Percentiles rank a stretch among this genome's conserved stretches.
Evolutionary conservation across 2,888 invertebrate species (phyloP).

Genomic region (Amaurobius ferox): DNA sequence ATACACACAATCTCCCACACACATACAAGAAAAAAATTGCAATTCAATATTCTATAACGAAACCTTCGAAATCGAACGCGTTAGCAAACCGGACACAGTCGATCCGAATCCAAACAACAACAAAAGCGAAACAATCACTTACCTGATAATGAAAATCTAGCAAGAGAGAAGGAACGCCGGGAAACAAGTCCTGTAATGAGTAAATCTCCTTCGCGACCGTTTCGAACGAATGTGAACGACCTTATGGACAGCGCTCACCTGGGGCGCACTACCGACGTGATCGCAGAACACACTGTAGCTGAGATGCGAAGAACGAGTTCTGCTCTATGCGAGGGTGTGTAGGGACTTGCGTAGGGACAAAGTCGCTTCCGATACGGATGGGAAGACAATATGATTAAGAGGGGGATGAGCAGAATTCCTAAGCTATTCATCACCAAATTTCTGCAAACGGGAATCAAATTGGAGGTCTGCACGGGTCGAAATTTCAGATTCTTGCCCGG

Average conservation of each 20-base stretch:
- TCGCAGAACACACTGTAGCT: not conserved
- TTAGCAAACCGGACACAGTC: too few relatives aligned
- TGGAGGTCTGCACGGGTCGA: too few relatives aligned
- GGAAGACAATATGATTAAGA: not conserved
- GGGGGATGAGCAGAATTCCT: not conserved
- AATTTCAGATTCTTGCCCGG: too few relatives aligned
- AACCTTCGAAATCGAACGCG: too few relatives aligned
- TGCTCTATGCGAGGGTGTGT: not conserved
- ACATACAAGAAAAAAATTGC: too few relatives aligned
- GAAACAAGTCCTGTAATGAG: not conserved
- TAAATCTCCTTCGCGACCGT: not conserved
- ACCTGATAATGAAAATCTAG: not conserved
- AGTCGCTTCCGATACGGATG: conserved; percentile 5
- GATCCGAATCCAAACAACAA: too few relatives aligned
- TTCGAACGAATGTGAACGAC: conserved; percentile 8
- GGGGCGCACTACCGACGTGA: not conserved
- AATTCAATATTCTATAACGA: too few relatives aligned
- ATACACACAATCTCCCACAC: too few relatives aligned
- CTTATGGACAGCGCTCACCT: conserved; percentile 12
- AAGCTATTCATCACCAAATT: too few relatives aligned
- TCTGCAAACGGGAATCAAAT: too few relatives aligned
- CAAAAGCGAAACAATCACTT: not conserved
- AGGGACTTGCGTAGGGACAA: conserved; percentile 6
- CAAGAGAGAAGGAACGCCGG: not conserved
- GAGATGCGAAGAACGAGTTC: not conserved